These are phyloP conservation scores for Gonioctena quinquepunctata DNA, from an alignment of 1,140 invertebrate species.

Conservation along the genomic window DNA sequence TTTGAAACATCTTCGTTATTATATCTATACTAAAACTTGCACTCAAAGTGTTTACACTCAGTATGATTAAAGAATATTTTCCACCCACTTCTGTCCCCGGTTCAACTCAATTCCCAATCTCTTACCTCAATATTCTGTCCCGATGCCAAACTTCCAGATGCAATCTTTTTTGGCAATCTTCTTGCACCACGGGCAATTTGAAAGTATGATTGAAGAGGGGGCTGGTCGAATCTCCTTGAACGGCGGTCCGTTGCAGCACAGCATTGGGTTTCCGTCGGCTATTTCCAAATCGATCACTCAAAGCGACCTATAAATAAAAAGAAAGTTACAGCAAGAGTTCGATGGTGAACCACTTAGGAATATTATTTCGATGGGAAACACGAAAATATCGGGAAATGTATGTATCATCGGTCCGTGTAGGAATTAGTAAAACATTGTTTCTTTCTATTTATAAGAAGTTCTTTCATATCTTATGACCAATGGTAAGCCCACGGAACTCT, in stretches of 20 bases:
- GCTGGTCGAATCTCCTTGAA: slow-evolving; percentile 58
- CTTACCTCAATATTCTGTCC: slow-evolving; percentile 59
- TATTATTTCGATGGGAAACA: neutral
- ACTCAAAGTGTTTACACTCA: too few relatives aligned
- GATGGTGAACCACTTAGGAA: neutral
- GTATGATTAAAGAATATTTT: too few relatives aligned
- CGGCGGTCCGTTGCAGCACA: slow-evolving; percentile 58
- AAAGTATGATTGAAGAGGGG: slow-evolving; percentile 60
- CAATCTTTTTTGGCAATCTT: slow-evolving; percentile 44
- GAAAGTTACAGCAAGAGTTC: neutral
- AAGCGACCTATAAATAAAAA: slow-evolving; percentile 42
- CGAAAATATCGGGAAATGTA: too few relatives aligned
- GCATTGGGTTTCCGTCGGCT: slow-evolving; percentile 39
- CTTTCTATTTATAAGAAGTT: too few relatives aligned
- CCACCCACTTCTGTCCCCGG: too few relatives aligned
- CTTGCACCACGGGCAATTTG: slow-evolving; percentile 47
- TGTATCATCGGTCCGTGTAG: too few relatives aligned
- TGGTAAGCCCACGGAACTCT: too few relatives aligned
- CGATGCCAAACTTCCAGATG: slow-evolving; percentile 61
- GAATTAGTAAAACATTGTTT: too few relatives aligned
- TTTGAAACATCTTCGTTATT: too few relatives aligned
- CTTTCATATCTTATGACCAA: too few relatives aligned
- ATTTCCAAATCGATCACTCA: slow-evolving; percentile 38
- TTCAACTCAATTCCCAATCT: too few relatives aligned
- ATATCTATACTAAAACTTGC: too few relatives aligned